These are phyloP conservation scores for Clavelina lepadiformis DNA, from an alignment of 23 tunicate species.

Conservation along the genomic window DNA sequence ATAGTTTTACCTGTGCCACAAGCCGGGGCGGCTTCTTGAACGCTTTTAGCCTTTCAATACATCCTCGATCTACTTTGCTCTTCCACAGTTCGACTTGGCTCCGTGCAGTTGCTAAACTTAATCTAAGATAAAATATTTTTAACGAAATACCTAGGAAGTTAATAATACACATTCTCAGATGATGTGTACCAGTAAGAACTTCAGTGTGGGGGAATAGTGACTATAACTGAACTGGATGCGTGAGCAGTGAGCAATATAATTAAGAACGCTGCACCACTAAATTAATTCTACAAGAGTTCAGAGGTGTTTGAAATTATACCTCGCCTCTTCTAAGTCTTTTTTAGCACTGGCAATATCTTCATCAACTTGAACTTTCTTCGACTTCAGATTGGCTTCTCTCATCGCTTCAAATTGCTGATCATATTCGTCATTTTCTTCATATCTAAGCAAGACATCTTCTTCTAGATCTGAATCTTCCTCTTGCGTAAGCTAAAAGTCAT, in stretches of 20 bases:
- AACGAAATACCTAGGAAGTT: too few species aligned
- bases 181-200: too few species aligned
- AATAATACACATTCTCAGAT: too few species aligned
- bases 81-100: slow-evolving; percentile 77
- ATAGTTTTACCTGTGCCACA: slow-evolving; percentile 83
- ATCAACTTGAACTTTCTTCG: slow-evolving; percentile 78
- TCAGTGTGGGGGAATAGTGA: too few species aligned
- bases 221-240: too few species aligned
- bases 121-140: too few species aligned
- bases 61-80: slow-evolving; percentile 86
- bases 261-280: too few species aligned
- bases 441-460: slow-evolving; percentile 58
- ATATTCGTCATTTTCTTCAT: slow-evolving; percentile 70
- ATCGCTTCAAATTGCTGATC: slow-evolving; percentile 73
- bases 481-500: slow-evolving; percentile 47
- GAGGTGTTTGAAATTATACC: slow-evolving; percentile 14
- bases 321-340: slow-evolving; percentile 53
- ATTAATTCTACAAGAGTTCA: too few species aligned
- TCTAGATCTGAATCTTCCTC: slow-evolving; percentile 77
- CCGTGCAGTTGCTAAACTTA: slow-evolving; percentile 63
- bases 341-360: slow-evolving; percentile 72
- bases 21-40: slow-evolving; percentile 82
- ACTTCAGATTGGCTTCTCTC: slow-evolving; percentile 70
- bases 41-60: slow-evolving; percentile 86
- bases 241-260: too few species aligned